phyloP scores from a whole-genome alignment of 2,113 vertebrate genomes.

The Arothron firmamentum region DNA sequence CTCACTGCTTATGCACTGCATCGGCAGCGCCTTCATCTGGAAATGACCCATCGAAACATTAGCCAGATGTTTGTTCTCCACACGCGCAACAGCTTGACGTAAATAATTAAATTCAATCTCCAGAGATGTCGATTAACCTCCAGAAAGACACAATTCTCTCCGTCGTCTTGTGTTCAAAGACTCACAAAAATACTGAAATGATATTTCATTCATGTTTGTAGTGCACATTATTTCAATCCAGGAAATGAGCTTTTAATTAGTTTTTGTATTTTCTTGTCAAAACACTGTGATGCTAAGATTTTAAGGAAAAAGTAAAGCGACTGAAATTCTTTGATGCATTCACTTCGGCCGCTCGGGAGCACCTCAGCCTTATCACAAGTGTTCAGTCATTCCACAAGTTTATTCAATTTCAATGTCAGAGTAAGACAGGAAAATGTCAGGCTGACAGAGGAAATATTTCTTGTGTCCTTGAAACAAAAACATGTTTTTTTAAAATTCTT shows the following conservation, averaged over 20 bases:
- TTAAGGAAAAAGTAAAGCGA: slow-evolving; percentile 5
- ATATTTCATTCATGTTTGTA: slow-evolving; percentile 14
- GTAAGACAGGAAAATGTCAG: no score
- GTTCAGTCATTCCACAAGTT: no score
- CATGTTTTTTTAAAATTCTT: no score
- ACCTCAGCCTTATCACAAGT: no score
- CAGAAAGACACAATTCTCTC: neutral
- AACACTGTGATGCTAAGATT: slow-evolving; percentile 18
- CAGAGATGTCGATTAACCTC: slow-evolving; percentile 22
- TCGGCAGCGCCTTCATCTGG: slow-evolving; percentile 29
- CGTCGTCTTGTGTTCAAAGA: slow-evolving; percentile 18
- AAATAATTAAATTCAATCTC: slow-evolving; percentile 22
- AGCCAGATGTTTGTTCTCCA: slow-evolving; percentile 52
- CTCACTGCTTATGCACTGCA: slow-evolving; percentile 22
- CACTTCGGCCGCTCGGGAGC: slow-evolving; percentile 7
- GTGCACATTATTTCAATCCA: neutral
- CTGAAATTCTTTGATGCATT: slow-evolving; percentile 16
- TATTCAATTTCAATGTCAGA: no score
- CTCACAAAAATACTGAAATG: slow-evolving; percentile 9
- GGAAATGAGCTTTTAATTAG: no score
- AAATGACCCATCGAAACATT: slow-evolving; percentile 53
- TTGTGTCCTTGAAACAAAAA: no score
- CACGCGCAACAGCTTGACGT: slow-evolving; percentile 24
- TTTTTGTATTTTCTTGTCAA: slow-evolving; percentile 1
- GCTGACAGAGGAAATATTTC: no score